Base-by-base conservation (phyloP, 2,888 invertebrate species). In the Argyresthia goedartella region DNA sequence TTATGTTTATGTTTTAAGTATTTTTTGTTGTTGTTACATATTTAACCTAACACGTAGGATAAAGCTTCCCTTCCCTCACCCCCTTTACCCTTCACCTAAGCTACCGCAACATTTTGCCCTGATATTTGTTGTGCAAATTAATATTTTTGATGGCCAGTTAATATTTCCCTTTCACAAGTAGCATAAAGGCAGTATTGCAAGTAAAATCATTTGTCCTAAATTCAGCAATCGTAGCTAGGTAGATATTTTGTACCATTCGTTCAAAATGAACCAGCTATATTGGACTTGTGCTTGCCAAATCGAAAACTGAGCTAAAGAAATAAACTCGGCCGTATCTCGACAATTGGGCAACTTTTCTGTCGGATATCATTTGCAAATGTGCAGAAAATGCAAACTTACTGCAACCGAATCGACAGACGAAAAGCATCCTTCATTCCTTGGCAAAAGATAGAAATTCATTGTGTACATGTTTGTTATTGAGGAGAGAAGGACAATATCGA, bases 231-330 rank as follows among this genome's bases (percentile, higher is more conserved):
- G 25, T 25, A 6, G 25, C 25, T 25, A 25, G 25, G 25, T 25
- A 25, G 25, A 25, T 6, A 25, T 25, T 25, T 25, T 25, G 25
- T 25, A 25, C 25, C 25, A 25, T 34, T 50, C 1, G 25, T 42
- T 33, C 25, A 25, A 42, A 50, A 42, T 16, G 42, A 42, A 50
- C 16, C 8, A 25, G 8, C 42, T 50, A 16, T 50, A 50, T 50
- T n/a, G 50, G 59, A 58, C 53, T 54, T 50, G 54, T 54, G 59
- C 60, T 59, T 78, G 78, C 78, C 78, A 78, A 78, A 78, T 78
- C 76, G 78, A 77, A 77, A 75, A 71, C 74, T 75, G 68, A 75
- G 73, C 71, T 68, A 57, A 63, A 62, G 60, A 55, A 61, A 54
- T 62, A 62, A 60, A 59, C 59, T 60, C 11, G 11, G 35, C 52